These are phyloP conservation scores for Drosophila affinis DNA, from an alignment of 2,888 invertebrate species.

Conservation along the genomic window DNA sequence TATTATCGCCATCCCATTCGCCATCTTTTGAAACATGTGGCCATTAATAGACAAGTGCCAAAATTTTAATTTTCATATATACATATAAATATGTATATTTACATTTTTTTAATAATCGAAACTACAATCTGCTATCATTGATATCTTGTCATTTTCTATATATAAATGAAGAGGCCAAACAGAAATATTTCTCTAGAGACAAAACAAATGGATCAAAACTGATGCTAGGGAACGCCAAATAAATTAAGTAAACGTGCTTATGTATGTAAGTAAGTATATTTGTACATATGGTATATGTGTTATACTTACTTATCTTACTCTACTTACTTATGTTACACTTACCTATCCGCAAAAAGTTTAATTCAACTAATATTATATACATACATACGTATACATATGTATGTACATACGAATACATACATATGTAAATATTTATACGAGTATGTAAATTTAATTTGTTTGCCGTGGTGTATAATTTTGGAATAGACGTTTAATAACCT, in stretches of 20 bases:
- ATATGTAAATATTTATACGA: neutral
- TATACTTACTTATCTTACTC: neutral
- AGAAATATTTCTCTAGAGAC: conserved; percentile 1
- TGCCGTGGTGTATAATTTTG: neutral
- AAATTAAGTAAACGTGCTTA: neutral
- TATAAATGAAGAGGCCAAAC: conserved; percentile 12
- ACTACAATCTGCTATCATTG: neutral
- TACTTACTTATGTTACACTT: neutral
- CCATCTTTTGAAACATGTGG: conserved; percentile 58
- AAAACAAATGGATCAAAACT: neutral
- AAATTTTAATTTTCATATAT: conserved; percentile 37
- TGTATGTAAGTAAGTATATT: neutral
- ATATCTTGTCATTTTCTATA: conserved; percentile 1
- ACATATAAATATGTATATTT: conserved; percentile 2
- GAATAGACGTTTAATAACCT: neutral
- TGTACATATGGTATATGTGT: neutral
- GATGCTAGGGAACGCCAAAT: conserved; percentile 15
- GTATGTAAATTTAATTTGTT: neutral
- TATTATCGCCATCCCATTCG: conserved; percentile 30
- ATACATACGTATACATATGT: neutral
- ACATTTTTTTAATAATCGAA: neutral
- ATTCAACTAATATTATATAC: neutral
- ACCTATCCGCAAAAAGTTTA: neutral
- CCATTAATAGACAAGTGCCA: conserved; percentile 65
- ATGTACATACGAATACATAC: neutral